A percentile compares a stretch with the other conserved stretches of the same genome.
phyloP scores from a whole-genome alignment of 1,140 invertebrate species.

The Aphaenogaster rudis region DNA sequence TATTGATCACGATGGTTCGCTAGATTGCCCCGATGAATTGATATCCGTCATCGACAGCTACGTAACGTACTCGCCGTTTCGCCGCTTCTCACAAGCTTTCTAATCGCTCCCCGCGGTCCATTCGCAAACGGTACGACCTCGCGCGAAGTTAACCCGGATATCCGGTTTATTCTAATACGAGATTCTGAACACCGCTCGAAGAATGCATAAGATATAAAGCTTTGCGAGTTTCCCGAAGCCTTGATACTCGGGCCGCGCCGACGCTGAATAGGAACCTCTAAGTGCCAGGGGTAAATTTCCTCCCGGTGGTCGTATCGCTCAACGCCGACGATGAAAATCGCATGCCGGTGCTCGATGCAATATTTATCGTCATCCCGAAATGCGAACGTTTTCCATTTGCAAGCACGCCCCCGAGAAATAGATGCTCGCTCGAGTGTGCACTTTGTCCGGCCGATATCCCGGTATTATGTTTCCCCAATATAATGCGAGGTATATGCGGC shows the following conservation, averaged over 20 bases:
- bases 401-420: constrained; percentile 38
- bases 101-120: constrained; percentile 67
- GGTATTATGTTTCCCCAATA: not conserved
- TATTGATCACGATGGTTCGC: not conserved
- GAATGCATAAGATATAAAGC: constrained; percentile 78
- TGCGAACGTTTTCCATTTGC: constrained; percentile 46
- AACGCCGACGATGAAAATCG: constrained; percentile 67
- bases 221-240: constrained; percentile 50
- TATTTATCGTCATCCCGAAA: constrained; percentile 69
- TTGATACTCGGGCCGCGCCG: constrained; percentile 39
- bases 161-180: constrained; percentile 63
- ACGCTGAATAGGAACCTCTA: constrained; percentile 62
- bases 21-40: constrained; percentile 20
- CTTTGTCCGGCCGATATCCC: constrained; percentile 36
- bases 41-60: constrained; percentile 23
- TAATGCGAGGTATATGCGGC: not conserved
- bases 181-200: constrained; percentile 33
- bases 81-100: constrained; percentile 22
- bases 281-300: constrained; percentile 66
- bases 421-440: constrained; percentile 16
- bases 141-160: constrained; percentile 47
- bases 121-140: constrained; percentile 52
- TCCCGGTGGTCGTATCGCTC: constrained; percentile 33
- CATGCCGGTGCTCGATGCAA: constrained; percentile 65
- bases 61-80: not conserved